Evolutionary conservation across 2,113 vertebrate genomes (phyloP).

Genomic region (Tychaedon coryphoeus): DNA sequence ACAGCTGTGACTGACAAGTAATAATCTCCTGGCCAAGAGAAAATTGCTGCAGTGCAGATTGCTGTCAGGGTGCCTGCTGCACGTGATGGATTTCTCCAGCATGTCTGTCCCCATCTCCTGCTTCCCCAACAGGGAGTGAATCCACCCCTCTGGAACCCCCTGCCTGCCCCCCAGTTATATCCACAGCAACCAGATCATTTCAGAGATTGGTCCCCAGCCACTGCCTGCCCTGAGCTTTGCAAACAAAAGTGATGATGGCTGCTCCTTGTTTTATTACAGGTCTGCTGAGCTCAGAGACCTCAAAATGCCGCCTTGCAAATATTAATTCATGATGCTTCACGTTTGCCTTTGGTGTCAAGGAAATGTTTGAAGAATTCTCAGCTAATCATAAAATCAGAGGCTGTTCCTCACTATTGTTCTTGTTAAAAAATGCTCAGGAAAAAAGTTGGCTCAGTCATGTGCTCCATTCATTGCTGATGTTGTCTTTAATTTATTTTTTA

Average conservation of each 20-base stretch:
- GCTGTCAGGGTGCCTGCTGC: constrained; percentile 28
- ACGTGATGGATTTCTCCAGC: not conserved
- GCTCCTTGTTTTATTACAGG: not conserved
- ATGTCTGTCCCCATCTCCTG: not conserved
- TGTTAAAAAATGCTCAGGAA: not conserved
- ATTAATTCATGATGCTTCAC: constrained; percentile 29
- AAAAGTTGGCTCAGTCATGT: not conserved
- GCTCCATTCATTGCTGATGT: not conserved
- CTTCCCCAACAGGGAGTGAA: not conserved
- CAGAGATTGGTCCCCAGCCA: constrained; percentile 12
- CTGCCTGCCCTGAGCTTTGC: not conserved
- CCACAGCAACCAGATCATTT: not conserved
- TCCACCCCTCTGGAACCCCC: not conserved
- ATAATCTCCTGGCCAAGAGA: not conserved
- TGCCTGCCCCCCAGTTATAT: not conserved
- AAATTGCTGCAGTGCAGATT: not conserved
- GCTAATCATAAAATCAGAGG: constrained; percentile 16
- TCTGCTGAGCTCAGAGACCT: constrained; percentile 36
- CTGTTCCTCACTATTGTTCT: constrained; percentile 7
- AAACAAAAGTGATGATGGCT: constrained; percentile 24
- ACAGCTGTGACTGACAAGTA: not conserved
- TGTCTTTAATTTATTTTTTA: constrained; percentile 12
- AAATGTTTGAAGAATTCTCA: not conserved
- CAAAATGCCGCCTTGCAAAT: constrained; percentile 41
- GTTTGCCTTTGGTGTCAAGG: not conserved